Conservation (phyloP, 2,888 invertebrate species). For the Ctenicera cuprea region DNA sequence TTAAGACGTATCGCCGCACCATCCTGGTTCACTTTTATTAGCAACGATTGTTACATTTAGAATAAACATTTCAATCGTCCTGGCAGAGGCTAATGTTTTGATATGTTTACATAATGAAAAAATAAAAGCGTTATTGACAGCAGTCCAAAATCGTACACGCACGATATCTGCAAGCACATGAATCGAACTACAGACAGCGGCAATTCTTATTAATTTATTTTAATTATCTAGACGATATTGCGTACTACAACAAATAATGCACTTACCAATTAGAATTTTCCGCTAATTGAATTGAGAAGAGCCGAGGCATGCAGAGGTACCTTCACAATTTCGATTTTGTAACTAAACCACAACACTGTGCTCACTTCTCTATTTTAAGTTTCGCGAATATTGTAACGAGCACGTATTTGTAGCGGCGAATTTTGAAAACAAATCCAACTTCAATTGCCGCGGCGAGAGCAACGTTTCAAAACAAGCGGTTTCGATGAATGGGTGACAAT, state of each 20-base stretch:
- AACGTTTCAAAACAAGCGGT: constrained; percentile 10
- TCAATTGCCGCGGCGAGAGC: background rate
- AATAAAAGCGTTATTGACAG: constrained; percentile 25
- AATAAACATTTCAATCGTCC: constrained; percentile 11
- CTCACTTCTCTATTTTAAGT: constrained; percentile 50
- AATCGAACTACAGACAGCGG: constrained; percentile 14
- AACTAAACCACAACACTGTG: constrained; percentile 35
- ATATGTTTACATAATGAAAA: constrained; percentile 26
- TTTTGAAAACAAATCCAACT: constrained; percentile 19
- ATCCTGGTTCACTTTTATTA: constrained; percentile 1
- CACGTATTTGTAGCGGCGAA: constrained; percentile 25
- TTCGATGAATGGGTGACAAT: constrained; percentile 19
- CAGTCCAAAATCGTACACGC: constrained; percentile 2
- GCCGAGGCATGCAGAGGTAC: constrained; percentile 25
- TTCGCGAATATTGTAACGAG: constrained; percentile 37
- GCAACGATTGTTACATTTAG: constrained; percentile 3
- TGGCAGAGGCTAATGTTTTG: constrained; percentile 14
- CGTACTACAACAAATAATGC: constrained; percentile 32
- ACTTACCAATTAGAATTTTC: constrained; percentile 52
- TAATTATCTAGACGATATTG: constrained; percentile 38
- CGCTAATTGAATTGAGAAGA: constrained; percentile 40
- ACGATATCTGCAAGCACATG: background rate
- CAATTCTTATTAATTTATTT: constrained; percentile 37
- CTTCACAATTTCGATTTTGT: constrained; percentile 31
- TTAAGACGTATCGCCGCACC: background rate